Evolutionary conservation across 2,888 invertebrate genomes (phyloP), one percentile per base, ranked within the genome.

Genomic region (Dugesia japonica): DNA sequence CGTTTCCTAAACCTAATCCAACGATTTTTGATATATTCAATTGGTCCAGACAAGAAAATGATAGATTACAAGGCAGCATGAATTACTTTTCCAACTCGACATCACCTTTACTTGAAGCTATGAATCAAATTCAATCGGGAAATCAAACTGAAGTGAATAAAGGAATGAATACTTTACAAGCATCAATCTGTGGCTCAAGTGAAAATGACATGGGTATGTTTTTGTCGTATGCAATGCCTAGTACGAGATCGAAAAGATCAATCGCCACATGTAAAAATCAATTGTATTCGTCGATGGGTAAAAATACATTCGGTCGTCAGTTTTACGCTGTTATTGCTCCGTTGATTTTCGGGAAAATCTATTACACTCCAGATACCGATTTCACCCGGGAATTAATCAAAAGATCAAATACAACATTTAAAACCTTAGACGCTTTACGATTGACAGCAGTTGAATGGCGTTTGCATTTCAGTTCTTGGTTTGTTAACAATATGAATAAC

Each of bases 351-450:
- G 28, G 76, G 17, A 76, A 76, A 72, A 72, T 76, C 20, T 72
- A 72, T 26, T 76, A 76, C 56, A 76, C 76, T 28, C 76, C 76
- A 23, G 71, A 76, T 26, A 75, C 42, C n/a, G 7, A 20, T 26
- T 31, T 76, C 17, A 76, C 76, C 4, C 26, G 28, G 9, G 23
- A 56, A 71, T 13, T 76, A 71, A 28, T 76, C 28, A 27, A 31
- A 72, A 1, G 31, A n/a, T 20, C 76, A 4, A 76, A 76, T 72
- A 4, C 17, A 17, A 76, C 76, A 28, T 76, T 76, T 33, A 28
- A 72, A 71, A 31, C 20, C 26, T 20, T 76, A 23, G 72, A 20
- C 26, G 4, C 4, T 27, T 27, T 72, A n/a, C 26, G 23, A 4
- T 17, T 71, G 1, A 26, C 76, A 20, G 28, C 72, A 1, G 28